Conservation (phyloP, 2,797 vertebrate genomes). For the Sitta carolinensis region DNA sequence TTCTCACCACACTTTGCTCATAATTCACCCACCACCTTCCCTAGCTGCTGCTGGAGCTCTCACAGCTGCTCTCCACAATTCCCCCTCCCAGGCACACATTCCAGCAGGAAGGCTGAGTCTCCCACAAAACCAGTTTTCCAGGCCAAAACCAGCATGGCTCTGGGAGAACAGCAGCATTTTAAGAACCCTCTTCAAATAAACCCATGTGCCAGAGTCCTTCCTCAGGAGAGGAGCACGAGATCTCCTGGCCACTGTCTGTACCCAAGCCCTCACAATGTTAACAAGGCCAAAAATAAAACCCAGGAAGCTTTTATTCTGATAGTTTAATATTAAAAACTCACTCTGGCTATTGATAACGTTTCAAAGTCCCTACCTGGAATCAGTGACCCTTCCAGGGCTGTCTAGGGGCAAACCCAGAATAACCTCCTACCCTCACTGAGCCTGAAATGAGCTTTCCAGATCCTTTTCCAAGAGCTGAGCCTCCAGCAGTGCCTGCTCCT, state of each 20-base stretch:
- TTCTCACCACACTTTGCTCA: neutral
- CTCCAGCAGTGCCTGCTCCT: neutral
- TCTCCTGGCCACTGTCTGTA: neutral
- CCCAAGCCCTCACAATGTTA: neutral
- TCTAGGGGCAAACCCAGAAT: neutral
- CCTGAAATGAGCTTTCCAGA: neutral
- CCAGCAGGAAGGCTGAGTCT: neutral
- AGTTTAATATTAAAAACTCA: neutral
- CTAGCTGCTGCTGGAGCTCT: neutral
- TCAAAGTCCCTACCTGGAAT: neutral
- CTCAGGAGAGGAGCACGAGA: neutral
- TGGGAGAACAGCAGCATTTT: neutral
- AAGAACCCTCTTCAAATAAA: neutral
- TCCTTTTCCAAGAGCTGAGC: neutral
- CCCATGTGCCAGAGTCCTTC: neutral
- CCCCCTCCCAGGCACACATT: neutral
- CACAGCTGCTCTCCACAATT: neutral
- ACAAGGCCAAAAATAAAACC: neutral
- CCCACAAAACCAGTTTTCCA: neutral
- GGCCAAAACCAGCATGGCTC: neutral
- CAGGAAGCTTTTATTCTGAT: neutral
- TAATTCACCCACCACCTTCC: neutral
- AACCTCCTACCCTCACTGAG: neutral
- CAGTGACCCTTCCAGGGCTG: neutral
- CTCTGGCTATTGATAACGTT: neutral